phyloP scores from a whole-genome alignment of 1,140 invertebrate species.

The Drosophila auraria region DNA sequence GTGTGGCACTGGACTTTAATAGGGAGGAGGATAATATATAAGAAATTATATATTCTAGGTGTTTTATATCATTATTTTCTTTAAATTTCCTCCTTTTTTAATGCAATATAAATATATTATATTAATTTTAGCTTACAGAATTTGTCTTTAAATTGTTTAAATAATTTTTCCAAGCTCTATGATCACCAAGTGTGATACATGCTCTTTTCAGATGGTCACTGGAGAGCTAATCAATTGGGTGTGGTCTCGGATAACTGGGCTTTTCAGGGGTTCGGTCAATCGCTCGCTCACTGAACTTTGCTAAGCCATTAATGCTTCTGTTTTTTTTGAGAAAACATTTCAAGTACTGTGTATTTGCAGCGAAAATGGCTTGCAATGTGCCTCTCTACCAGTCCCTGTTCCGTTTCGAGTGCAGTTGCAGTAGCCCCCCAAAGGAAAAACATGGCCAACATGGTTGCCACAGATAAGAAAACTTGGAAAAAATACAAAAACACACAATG shows the following conservation, averaged over 20 bases:
- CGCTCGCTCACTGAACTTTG: conserved; percentile 39
- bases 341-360: conserved; percentile 30
- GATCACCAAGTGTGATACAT: conserved; percentile 4
- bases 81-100: not conserved
- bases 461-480: conserved; percentile 44
- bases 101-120: not conserved
- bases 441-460: conserved; percentile 41
- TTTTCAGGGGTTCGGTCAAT: conserved; percentile 19
- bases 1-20: conserved; percentile 2
- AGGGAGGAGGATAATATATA: not conserved
- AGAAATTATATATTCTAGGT: not conserved
- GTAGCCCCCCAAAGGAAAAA: conserved; percentile 26
- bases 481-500: conserved; percentile 19
- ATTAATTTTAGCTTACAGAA: not conserved
- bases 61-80: not conserved
- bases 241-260: conserved; percentile 28
- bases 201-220: conserved; percentile 9
- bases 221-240: conserved; percentile 23
- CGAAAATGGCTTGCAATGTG: conserved; percentile 14
- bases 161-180: not conserved
- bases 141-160: too few relatives aligned
- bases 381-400: not conserved
- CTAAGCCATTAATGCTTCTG: not conserved
- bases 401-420: conserved; percentile 24
- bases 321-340: conserved; percentile 12